phyloP scores from a whole-genome alignment of 2,113 vertebrate genomes.

The Lonchura striata region DNA sequence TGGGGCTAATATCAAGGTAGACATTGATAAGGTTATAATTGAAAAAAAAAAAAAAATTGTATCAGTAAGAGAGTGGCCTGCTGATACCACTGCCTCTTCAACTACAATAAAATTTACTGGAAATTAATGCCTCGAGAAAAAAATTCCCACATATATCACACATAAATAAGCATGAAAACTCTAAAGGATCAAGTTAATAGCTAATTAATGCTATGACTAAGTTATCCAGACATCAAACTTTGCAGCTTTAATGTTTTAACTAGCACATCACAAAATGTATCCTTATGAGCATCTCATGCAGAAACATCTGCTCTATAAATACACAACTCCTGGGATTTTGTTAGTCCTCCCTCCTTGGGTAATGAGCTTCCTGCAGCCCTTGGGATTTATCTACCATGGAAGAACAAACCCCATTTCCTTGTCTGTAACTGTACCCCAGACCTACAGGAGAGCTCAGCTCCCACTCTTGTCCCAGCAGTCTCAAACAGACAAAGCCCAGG shows the following conservation, averaged over 20 bases:
- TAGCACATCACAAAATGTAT: background rate
- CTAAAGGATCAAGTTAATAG: background rate
- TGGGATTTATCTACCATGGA: background rate
- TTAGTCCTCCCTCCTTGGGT: background rate
- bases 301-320: background rate
- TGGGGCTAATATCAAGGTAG: background rate
- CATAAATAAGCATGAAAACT: background rate
- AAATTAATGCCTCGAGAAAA: background rate
- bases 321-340: background rate
- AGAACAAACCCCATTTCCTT: background rate
- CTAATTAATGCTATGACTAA: conserved; percentile 17
- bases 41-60: background rate
- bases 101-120: background rate
- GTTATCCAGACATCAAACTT: background rate
- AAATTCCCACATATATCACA: background rate
- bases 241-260: background rate
- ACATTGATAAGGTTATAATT: background rate
- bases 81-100: background rate
- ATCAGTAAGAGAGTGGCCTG: background rate
- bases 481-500: background rate
- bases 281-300: background rate
- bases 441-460: background rate
- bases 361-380: background rate
- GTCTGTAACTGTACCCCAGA: background rate
- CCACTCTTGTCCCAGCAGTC: background rate